Evolutionary conservation across 1,140 invertebrate genomes (phyloP), one percentile per base, ranked within the genome.

Genomic region (Dryas iulia): DNA sequence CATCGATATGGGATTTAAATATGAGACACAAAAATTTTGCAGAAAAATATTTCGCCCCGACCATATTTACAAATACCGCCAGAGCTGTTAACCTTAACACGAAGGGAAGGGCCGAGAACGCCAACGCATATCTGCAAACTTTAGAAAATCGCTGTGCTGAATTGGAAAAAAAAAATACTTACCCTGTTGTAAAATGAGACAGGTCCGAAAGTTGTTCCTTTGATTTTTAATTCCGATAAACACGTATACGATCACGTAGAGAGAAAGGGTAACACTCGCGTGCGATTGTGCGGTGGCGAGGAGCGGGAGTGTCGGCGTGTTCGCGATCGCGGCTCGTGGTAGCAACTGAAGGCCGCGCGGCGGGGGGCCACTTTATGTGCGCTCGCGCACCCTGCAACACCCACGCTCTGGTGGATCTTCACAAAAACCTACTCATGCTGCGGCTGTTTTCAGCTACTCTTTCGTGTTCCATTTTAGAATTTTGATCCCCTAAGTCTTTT

Each of bases 241-340:
- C 86, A 90, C 86, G 86, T 84, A 83, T 83, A 87, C 88, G 86
- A 84, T 84, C 79, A 81, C 85, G 86, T 87, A 56, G 86, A 90
- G 87, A 90, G 87, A 90, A 90, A 90, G 87, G 86, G 83, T 81
- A 56, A 56, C 79, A 86, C 82, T 86, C 86, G 85, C 85, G 86
- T 86, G 81, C 74, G 78, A 79, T 73, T 72, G 68, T 64, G 81
- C 77, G 77, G 77, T 77, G 76, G 72, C 77, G 75, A 75, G 69
- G 59, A 75, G 83, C 80, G 73, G 77, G 79, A 83, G 80, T 80
- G 80, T 87, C 80, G 78, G 72, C 85, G 88, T 87, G 80, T 82
- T 79, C 73, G 77, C 83, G 78, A 71, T 76, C 69, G 78, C 83
- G 82, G 78, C 68, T 79, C 83, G 83, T 79, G 70, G 79, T 69